Evolutionary conservation across 2,888 invertebrate genomes (phyloP), one percentile per base, ranked within the genome.

Genomic region (Xiphydria camelus): DNA sequence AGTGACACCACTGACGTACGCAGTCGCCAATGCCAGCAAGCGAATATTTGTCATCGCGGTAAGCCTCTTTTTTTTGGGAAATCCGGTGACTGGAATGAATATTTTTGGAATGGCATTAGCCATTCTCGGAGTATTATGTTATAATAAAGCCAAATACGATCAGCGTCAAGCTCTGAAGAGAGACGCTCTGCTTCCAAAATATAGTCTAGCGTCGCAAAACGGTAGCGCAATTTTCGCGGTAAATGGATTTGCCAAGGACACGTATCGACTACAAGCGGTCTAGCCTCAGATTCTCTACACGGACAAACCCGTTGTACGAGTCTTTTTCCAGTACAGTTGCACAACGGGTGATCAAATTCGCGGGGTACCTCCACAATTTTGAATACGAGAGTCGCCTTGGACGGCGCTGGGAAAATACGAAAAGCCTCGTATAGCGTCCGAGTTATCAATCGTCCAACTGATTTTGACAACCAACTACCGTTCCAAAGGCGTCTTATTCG

Each of bases 21-120:
- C 95, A 1, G 95, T 97, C 44, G 94, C 94, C 40, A 96, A 92
- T 76, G 92, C 94, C 18, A 93, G 94, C 41, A 97, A 97, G 78
- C 82, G 96, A 61, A 92, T 94, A 58, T 90, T 87, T 60, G 92
- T 97, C 43, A 96, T 97, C 70, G 87, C 83, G 7, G 87, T 91
- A 21, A 95, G 96, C 34, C 80, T 97, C 57, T 76, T 95, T 54
- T 80, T 93, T 64, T 79, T 97, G 59, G 88, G 89, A 41, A 97
- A 97, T 80, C 96, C 96, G 3, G 94, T 97, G 25, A 89, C 95
- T 26, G 80, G 84, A 61, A 76, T 86, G 38, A 97, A 96, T 78
- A 78, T 94, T 57, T 80, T 88, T 39, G 97, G 96, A 51, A 97
- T 97, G 95, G 78, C 88, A 52, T 75, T 93, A 61, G 95, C 97